phyloP scores from a whole-genome alignment of 2,888 invertebrate genomes.

The Tachina fera region DNA sequence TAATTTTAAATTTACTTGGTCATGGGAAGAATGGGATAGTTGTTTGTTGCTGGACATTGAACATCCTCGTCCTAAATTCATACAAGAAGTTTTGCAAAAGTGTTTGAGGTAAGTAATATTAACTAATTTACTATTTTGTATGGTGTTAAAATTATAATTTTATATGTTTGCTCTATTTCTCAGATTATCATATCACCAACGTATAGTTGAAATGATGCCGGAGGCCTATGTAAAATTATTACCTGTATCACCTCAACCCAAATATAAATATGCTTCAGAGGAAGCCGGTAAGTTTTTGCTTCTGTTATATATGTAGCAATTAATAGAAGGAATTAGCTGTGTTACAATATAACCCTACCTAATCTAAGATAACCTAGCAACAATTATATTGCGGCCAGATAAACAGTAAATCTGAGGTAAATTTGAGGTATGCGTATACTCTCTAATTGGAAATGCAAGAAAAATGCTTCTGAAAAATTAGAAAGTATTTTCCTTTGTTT shows the following conservation, averaged over 20 bases:
- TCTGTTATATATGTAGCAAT: slow-evolving; percentile 34
- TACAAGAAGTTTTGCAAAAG: slow-evolving; percentile 94
- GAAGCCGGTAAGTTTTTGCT: slow-evolving; percentile 89
- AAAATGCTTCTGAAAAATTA: too few relatives aligned
- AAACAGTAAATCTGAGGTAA: too few relatives aligned
- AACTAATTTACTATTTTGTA: not conserved
- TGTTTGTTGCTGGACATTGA: slow-evolving; percentile 92
- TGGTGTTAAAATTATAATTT: not conserved
- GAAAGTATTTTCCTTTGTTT: too few relatives aligned
- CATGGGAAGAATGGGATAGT: slow-evolving; percentile 98
- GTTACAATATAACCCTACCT: too few relatives aligned
- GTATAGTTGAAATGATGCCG: slow-evolving; percentile 96
- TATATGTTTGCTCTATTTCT: not conserved
- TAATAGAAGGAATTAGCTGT: slow-evolving; percentile 26
- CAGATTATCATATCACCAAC: slow-evolving; percentile 96
- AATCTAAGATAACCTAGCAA: too few relatives aligned
- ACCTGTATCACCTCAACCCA: slow-evolving; percentile 92
- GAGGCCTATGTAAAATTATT: slow-evolving; percentile 92
- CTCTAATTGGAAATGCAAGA: too few relatives aligned
- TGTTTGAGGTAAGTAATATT: slow-evolving; percentile 92
- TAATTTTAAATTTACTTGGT: slow-evolving; percentile 99
- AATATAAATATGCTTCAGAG: slow-evolving; percentile 95
- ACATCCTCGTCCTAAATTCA: slow-evolving; percentile 97
- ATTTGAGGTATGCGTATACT: too few relatives aligned
- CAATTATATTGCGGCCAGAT: too few relatives aligned